Conservation (phyloP, 2,888 invertebrate species). For the Euplagia quadripunctaria region DNA sequence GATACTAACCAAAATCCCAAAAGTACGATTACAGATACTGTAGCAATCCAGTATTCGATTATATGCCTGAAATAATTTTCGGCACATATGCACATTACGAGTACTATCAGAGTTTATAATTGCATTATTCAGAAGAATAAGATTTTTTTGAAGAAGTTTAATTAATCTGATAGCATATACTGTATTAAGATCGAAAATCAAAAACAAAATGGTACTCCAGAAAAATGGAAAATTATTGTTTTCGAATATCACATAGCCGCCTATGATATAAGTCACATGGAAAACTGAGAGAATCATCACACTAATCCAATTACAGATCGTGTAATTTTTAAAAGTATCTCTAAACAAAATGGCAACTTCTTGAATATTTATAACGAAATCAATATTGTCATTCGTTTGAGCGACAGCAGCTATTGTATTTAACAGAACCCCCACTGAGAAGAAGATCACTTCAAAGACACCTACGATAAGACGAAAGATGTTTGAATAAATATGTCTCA, state of each 20-base stretch:
- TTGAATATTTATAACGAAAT: conserved; percentile 10
- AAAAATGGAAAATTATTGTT: neutral
- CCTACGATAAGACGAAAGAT: neutral
- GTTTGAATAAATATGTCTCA: neutral
- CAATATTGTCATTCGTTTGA: neutral
- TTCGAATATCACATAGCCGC: neutral
- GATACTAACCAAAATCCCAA: no score
- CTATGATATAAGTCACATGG: neutral
- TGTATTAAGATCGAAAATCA: conserved; percentile 14
- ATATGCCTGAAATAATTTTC: conserved; percentile 3
- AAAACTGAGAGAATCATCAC: neutral
- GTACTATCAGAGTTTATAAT: neutral
- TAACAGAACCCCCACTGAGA: neutral
- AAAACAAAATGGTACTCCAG: neutral
- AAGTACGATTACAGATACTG: no score
- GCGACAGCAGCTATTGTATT: neutral
- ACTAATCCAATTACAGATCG: neutral
- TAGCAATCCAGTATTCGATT: neutral
- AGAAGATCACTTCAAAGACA: neutral
- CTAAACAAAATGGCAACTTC: neutral
- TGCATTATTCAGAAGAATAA: conserved; percentile 10
- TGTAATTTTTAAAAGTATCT: neutral
- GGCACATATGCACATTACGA: neutral
- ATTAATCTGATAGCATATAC: conserved; percentile 16
- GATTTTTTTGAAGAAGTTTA: conserved; percentile 18